Base-by-base conservation (phyloP, 2,113 vertebrate species). In the Tragelaphus buxtoni region DNA sequence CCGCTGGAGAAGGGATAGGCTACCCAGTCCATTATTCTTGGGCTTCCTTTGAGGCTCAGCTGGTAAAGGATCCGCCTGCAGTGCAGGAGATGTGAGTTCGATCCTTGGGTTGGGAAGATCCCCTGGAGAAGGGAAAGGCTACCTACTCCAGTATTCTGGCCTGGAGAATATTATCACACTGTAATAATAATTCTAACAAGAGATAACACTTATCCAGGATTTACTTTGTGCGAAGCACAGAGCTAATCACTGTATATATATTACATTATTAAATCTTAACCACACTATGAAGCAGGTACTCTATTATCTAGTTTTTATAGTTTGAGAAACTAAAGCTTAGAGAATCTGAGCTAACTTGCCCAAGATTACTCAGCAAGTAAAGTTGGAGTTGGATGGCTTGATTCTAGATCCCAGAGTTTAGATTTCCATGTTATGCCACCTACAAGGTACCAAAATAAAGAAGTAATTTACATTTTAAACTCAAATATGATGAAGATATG, bases 251-350 rank as follows among this genome's bases (percentile, higher is more conserved):
- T 79, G 88, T 69, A 39, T 80, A 13, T 92, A 42, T 6, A 24
- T 83, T 87, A 12, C 18, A 7, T 91, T 91, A 2, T 60, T 94
- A 93, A 85, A 58, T 88, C 30, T 47, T 61, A 91, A 80, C 28
- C 14, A 77, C 11, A 55, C 4, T 79, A 1, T 84, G 20, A 90
- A 79, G 16, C 8, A 88, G 42, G 24, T 45, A 76, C 17, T 92
- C 9, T 72, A 24, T 58, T 89, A 45, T 32, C 13, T 91, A 79
- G 51, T 79, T 81, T 81, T 94, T 93, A 56, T 79, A 82, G 28
- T 22, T 88, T 80, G 39, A 42, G 56, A 94, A 96, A 65, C 60
- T 39, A 88, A 93, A 96, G 16, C 53, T 92, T 42, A 90, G 91
- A 72, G 58, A 92, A 92, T 84, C 87, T 90, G 28, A 90, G 12